phyloP scores from a whole-genome alignment of 2,888 invertebrate genomes.

The Cepaea hortensis region DNA sequence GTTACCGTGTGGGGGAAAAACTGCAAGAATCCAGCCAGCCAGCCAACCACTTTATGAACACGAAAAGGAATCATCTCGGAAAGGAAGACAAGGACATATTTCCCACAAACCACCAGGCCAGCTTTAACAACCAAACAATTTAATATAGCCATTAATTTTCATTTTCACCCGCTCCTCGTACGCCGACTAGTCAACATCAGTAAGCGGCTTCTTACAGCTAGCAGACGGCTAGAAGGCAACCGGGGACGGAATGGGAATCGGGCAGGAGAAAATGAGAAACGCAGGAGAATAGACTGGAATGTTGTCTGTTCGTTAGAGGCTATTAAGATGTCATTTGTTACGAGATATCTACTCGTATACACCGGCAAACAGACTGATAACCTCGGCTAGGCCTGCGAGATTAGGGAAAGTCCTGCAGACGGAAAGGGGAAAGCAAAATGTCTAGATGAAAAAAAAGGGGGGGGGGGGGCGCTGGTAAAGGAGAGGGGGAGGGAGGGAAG shows the following conservation, averaged over 20 bases:
- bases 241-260: not conserved
- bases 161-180: not conserved
- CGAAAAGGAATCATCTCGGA: no score
- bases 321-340: constrained; percentile 24
- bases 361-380: not conserved
- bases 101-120: not conserved
- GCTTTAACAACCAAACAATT: not conserved
- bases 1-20: no score
- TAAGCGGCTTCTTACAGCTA: not conserved
- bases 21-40: no score
- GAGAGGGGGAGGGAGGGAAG: no score
- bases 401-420: not conserved
- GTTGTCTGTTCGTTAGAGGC: constrained; percentile 11
- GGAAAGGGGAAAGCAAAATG: not conserved
- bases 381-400: not conserved
- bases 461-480: not conserved
- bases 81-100: not conserved
- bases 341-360: constrained; percentile 4
- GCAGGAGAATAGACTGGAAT: constrained; percentile 11
- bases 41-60: no score
- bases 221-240: not conserved
- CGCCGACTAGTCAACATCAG: no score
- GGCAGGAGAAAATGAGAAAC: constrained; percentile 12
- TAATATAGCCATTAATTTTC: not conserved
- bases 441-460: not conserved